Evolutionary conservation across 2,888 invertebrate species (phyloP).

Genomic region (Phania funesta): DNA sequence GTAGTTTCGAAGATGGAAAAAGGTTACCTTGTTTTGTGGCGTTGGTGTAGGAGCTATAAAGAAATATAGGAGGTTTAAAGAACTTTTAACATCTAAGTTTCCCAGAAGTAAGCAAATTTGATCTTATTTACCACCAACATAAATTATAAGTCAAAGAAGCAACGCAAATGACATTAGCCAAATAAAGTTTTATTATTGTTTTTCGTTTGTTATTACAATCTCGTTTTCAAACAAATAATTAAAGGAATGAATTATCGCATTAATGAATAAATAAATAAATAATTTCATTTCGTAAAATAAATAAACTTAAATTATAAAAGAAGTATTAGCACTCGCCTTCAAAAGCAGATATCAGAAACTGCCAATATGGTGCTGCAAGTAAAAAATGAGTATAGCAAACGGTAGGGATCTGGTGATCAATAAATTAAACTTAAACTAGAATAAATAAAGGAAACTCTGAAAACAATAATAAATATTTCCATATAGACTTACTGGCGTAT

Average conservation of each 20-base stretch:
- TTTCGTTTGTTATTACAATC: constrained; percentile 35
- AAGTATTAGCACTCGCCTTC: not conserved
- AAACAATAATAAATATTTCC: not conserved
- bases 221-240: constrained; percentile 28
- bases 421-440: constrained; percentile 19
- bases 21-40: too few species aligned
- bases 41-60: too few species aligned
- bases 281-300: constrained; percentile 16
- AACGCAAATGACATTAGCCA: not conserved
- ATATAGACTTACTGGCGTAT: too few species aligned
- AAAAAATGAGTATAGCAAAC: constrained; percentile 19
- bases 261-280: constrained; percentile 56
- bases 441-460: constrained; percentile 18
- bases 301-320: too few species aligned
- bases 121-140: too few species aligned
- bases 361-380: not conserved
- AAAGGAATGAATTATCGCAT: constrained; percentile 26
- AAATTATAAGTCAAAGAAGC: not conserved
- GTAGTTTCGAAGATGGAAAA: too few species aligned
- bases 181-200: constrained; percentile 50
- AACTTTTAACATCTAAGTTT: too few species aligned
- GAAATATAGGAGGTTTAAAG: too few species aligned
- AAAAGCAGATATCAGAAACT: not conserved
- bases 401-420: not conserved
- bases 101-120: too few species aligned